Base-by-base conservation (phyloP, 1,140 invertebrate species). In the Condylostylus longicornis region DNA sequence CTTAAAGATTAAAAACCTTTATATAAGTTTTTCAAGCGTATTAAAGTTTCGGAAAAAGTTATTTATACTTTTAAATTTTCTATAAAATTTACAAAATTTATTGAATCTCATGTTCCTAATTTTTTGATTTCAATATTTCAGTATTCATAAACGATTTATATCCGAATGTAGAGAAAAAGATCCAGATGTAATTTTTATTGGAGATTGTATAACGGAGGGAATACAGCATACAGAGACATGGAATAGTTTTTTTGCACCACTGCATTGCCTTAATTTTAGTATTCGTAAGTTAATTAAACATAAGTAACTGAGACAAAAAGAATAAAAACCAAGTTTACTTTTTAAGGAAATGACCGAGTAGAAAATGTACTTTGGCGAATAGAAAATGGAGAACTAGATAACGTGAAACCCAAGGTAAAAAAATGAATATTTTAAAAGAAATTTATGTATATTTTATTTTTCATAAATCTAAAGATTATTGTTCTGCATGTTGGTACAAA, bases 361-460 rank as follows among this genome's bases (percentile, higher is more conserved):
- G 77, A 91, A 61, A 74, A 93, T 70, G 74, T 90, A 12, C 63
- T 93, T 13, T 94, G 88, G 87, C 69, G 88, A 51, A 72, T 91
- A 20, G 64, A 73, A 52, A 85, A 90, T 68, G 86, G 86, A 38
- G 86, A 85, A 64, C 62, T 94, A 46, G 85, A 91, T 53, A 72
- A 78, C 64, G 74, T 89, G 36, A 74, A 79, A 58, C 85, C 86
- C 14, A 91, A 89, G 69, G 82, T 86, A 61, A 56, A 42, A 17
- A 2, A 10, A 36, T 4, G 9, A n/a, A 10, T 27, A 13, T 5
- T 23, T 23, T 12, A 23, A 23, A 23, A 23, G 22, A 7, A 7
- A 6, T 7, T 7, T 23, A 23, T 27, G 10, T 27, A 4, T 27
- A n/a, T 27, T 27, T 3, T 3, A 9, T 18, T 35, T 6, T 41